Base-by-base conservation (phyloP, 1,140 invertebrate genomes). In the Periplaneta americana region DNA sequence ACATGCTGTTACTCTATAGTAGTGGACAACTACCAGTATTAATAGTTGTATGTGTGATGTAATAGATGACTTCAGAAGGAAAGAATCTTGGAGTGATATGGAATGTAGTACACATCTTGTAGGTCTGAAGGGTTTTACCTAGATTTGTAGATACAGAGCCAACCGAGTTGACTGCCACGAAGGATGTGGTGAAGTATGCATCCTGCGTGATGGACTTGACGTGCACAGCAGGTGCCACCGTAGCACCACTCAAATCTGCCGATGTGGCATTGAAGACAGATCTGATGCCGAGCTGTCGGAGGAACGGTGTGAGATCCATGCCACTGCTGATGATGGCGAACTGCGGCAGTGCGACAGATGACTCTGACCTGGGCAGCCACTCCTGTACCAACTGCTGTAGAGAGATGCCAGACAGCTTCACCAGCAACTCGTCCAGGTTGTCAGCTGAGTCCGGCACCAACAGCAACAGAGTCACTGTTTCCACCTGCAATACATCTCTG, bases 151-250 rank as follows among this genome's bases (percentile, higher is more conserved):
- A 76, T 2, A 84, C 82, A 10, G 85, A 85, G 15, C 83, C 84
- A n/a, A 87, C 85, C 9, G 86, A 86, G 75, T 87, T 87, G 13
- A 87, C 82, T 17, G 86, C 83, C 15, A 84, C 84, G 79, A 87
- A 87, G 34, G 86, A 86, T 9, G 86, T 86, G 34, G 85, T 84
- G 66, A 87, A 86, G 78, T 85, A 87, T 18, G 85, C 84, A 76
- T 85, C 85, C 75, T 87, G 86, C 35, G 83, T 85, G 31, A 87
- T 82, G 13, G 84, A 84, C 32, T 82, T 81, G n/a, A 86, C 82
- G 32, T 83, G 79, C 11, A 78, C 34, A 13, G 4, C 8, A 4
- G 75, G 81, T 6, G 17, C 36, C 8, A 18, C 6, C 34, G 74
- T 57, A 31, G 75, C 66, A 31, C 39, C 33, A 10, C 37, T 18